Conservation (phyloP, 1,140 invertebrate species). For the Mycetomoellerius zeteki region DNA sequence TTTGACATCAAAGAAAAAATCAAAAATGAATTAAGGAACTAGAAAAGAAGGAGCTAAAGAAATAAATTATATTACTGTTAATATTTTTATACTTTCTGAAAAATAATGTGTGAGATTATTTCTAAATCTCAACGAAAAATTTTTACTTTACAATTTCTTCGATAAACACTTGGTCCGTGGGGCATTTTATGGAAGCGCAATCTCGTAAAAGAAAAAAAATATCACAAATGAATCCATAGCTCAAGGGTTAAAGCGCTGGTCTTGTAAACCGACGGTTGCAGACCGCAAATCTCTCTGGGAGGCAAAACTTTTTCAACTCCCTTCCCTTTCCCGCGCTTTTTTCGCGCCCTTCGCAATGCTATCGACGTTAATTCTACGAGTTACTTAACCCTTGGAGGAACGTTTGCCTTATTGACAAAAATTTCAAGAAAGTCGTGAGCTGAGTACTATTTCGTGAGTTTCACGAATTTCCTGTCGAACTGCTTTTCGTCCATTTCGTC, state of each 20-base stretch:
- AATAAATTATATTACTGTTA: slow-evolving; percentile 1
- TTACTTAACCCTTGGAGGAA: slow-evolving; percentile 59
- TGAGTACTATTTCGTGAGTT: slow-evolving; percentile 30
- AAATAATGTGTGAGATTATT: neutral
- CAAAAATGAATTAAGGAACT: neutral
- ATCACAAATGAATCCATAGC: slow-evolving; percentile 90
- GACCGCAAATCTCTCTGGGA: slow-evolving; percentile 94
- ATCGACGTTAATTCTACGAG: slow-evolving; percentile 51
- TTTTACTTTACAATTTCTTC: neutral
- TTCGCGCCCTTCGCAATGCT: slow-evolving; percentile 24
- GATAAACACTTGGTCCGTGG: neutral
- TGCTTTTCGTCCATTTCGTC: slow-evolving; percentile 11
- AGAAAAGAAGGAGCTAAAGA: neutral
- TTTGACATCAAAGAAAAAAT: neutral
- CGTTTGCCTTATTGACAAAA: slow-evolving; percentile 59
- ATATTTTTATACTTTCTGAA: slow-evolving; percentile 6
- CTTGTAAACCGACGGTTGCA: slow-evolving; percentile 97
- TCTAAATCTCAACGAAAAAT: neutral
- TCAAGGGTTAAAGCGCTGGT: slow-evolving; percentile 97
- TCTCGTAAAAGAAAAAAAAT: slow-evolving; percentile 47
- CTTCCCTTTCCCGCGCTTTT: slow-evolving; percentile 21
- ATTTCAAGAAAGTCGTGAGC: slow-evolving; percentile 38
- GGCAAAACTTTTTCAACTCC: slow-evolving; percentile 84
- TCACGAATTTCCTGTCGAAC: slow-evolving; percentile 24
- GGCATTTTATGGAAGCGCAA: neutral